Base-by-base conservation (phyloP, 2,113 vertebrate species). In the Syngnathoides biaculeatus region DNA sequence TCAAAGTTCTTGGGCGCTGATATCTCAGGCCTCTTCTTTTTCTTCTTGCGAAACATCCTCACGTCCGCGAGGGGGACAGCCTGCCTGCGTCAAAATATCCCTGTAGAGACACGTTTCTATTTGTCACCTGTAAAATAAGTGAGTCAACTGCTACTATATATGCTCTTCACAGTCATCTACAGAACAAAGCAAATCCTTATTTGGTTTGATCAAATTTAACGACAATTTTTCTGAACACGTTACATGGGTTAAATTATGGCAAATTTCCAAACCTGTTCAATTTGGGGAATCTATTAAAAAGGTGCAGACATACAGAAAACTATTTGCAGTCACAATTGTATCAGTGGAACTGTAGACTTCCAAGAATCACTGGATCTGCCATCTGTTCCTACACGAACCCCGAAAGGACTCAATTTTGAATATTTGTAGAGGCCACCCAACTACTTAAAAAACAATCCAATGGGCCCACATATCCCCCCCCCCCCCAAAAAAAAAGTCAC, bases 21-120 rank as follows among this genome's bases (percentile, higher is more conserved):
- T 89, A 99, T 99, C 88, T 98, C 95, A 0, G 95, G 95, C 74
- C 96, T 96, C 95, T 97, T 98, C 95, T 98, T 98, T 91, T 98
- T 99, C 89, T 98, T 98, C 87, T 98, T 99, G 47, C 95, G 95
- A 88, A 98, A 99, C 97, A 99, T 99, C 79, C 56, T 92, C 81
- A 87, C 71, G 74, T 85, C 67, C 63, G 67, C 57, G 17, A 64
- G 73, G 70, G 70, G 47, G n/a, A 48, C 83, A 81, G 87, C 76
- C 69, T 88, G 80, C 55, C 67, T 12, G 69, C 77, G 71, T 77
- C 59, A 64, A 73, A 73, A 67, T 50, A 58, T 73, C 59, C 79
- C 82, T 89, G 78, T 22, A 35, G 53, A 63, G 48, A 71, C 52
- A 73, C 24, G 15, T 13, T 70, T 65, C 69, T 65, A n/a, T 50